Conservation (phyloP, 2,888 invertebrate species). For the Acanthosoma haemorrhoidale region DNA sequence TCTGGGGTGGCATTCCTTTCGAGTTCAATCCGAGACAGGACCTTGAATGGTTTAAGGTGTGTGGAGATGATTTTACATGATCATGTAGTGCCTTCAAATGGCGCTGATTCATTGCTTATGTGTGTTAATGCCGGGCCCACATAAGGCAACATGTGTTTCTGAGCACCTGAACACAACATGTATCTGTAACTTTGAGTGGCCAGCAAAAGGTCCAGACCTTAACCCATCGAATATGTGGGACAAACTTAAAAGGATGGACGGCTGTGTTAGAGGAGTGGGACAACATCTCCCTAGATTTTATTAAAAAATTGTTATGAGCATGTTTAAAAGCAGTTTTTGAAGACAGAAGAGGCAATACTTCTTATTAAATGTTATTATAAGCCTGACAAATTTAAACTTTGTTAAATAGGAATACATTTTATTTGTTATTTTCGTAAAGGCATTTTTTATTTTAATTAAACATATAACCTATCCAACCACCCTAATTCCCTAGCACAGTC, state of each 20-base stretch:
- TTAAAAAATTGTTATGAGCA: neutral
- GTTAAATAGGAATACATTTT: slow-evolving; percentile 44
- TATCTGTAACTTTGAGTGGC: neutral
- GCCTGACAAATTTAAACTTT: slow-evolving; percentile 47
- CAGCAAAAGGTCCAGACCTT: slow-evolving; percentile 8
- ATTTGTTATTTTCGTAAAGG: neutral
- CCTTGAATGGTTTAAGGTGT: neutral
- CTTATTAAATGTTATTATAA: neutral
- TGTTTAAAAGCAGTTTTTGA: neutral
- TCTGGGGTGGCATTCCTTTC: neutral
- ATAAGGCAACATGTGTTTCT: neutral
- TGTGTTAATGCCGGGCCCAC: neutral
- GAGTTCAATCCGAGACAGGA: neutral
- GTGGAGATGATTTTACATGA: neutral
- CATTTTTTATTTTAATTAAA: too few relatives aligned
- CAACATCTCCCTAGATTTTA: neutral
- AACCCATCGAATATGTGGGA: slow-evolving; percentile 20
- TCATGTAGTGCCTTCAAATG: neutral
- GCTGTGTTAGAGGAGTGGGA: neutral
- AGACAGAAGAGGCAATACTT: neutral
- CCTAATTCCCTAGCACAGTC: too few relatives aligned
- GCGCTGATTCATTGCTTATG: neutral
- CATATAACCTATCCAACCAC: too few relatives aligned
- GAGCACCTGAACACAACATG: neutral
- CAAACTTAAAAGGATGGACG: neutral